Conservation (phyloP, 2,113 vertebrate species). For the Scatophagus argus region DNA sequence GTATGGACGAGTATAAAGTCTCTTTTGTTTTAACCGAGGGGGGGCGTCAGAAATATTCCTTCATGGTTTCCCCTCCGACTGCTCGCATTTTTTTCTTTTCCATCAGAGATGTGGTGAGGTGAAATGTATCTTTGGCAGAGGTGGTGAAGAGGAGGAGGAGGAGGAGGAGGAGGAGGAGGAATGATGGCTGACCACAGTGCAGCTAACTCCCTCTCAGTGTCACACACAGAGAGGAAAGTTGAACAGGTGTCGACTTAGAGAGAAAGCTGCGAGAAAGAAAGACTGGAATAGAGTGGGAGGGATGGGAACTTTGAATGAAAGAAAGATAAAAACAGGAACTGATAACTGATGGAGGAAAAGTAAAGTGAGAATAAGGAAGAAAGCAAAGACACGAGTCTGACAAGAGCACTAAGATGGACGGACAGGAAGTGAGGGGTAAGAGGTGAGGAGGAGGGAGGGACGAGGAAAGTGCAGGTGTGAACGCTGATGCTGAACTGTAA, state of each 20-base stretch:
- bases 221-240: constrained; percentile 6
- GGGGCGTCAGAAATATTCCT: constrained; percentile 51
- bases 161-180: constrained; percentile 45
- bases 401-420: too few species aligned
- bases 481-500: too few species aligned
- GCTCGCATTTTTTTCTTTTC: constrained; percentile 44
- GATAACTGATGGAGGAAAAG: background rate
- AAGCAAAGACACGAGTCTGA: background rate
- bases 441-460: too few species aligned
- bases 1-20: constrained; percentile 38
- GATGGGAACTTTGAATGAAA: background rate
- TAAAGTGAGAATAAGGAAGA: background rate
- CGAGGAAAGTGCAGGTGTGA: too few species aligned
- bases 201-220: constrained; percentile 34
- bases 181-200: constrained; percentile 52
- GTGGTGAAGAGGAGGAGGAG: constrained; percentile 45
- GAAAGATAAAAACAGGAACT: background rate
- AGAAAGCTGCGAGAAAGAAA: background rate
- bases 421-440: too few species aligned
- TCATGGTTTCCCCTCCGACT: constrained; percentile 29
- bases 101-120: constrained; percentile 53
- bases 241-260: constrained; percentile 46
- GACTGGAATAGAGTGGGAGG: background rate
- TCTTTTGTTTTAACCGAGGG: constrained; percentile 66
- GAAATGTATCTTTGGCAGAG: constrained; percentile 76